Evolutionary conservation across 2,888 invertebrate species (phyloP), one percentile per base, ranked within the genome.

Genomic region (Hydrotaea cyrtoneurina): DNA sequence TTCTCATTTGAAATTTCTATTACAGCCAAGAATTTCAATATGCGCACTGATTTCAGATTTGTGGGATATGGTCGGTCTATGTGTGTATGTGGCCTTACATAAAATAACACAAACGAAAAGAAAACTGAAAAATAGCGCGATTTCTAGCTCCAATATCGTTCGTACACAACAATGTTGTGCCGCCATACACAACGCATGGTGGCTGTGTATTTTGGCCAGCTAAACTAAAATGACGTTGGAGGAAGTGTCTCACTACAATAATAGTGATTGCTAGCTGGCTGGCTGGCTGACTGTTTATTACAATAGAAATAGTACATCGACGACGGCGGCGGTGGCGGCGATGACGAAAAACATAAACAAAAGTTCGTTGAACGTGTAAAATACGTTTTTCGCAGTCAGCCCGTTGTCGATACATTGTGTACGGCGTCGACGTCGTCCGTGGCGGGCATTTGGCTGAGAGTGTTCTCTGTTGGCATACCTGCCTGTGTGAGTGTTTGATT

Each of bases 311-410:
- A 39, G 55, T 46, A 79, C 13, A 55, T 39, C 36, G n/a, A 13
- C n/a, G 50, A 50, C n/a, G 50, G 2, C 43, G 11, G 5, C 43
- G 7, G 59, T 10, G 5, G 39, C 43, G 26, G 3, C 62, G 62
- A 23, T 43, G 8, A 21, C 0, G 36, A 73, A 75, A 73, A 76
- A 64, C 13, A 74, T 57, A 80, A 83, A 78, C 83, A 83, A 83
- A 80, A 83, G 83, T 83, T 83, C 80, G 80, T 83, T 83, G 83
- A 80, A 83, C 83, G 80, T 80, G 59, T 39, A 43, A 39, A 64
- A 66, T 66, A 39, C 39, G 39, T 36, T 66, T 19, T 66, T 43
- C 17, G 36, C 17, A 15, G 26, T 64, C 36, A 13, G 36, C 17
- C 17, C 21, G 19, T 26, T 66, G 66, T 26, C 26, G 19, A 21